phyloP scores from a whole-genome alignment of 2,797 vertebrate genomes.

The Hippopotamyrus pictus region DNA sequence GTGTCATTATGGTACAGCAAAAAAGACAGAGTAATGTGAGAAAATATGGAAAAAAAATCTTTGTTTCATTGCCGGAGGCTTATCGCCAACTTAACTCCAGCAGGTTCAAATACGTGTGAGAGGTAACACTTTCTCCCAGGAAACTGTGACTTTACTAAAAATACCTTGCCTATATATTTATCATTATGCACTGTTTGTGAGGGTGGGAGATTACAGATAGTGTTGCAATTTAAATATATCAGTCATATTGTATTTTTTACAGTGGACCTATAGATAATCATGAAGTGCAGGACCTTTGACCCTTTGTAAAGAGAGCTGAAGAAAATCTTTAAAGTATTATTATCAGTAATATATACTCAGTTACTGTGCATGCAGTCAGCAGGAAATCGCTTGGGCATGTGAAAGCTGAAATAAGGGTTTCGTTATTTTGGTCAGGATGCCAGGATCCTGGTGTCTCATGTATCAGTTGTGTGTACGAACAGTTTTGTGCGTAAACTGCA shows the following conservation, averaged over 20 bases:
- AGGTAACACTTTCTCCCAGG: not conserved
- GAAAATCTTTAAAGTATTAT: not conserved
- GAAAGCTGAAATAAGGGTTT: not conserved
- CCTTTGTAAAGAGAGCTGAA: not conserved
- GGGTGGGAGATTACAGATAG: not conserved
- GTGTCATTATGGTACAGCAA: not conserved
- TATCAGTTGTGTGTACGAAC: not conserved
- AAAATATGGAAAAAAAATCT: not conserved
- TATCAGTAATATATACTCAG: not conserved
- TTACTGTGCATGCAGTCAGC: not conserved
- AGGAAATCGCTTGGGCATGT: not conserved
- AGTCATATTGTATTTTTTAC: not conserved
- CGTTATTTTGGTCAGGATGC: not conserved
- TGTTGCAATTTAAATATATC: not conserved
- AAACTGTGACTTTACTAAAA: slow-evolving; percentile 3
- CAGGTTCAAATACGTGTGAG: not conserved
- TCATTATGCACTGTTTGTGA: not conserved
- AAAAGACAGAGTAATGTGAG: not conserved
- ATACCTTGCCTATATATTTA: not conserved
- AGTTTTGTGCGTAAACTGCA: not conserved
- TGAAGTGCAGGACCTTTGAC: not conserved
- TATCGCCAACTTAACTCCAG: not conserved
- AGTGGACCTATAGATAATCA: not conserved
- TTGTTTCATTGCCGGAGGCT: not conserved
- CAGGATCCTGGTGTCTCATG: not conserved